Base-by-base conservation (phyloP, 2,113 vertebrate genomes). In the Myrmecophaga tridactyla region DNA sequence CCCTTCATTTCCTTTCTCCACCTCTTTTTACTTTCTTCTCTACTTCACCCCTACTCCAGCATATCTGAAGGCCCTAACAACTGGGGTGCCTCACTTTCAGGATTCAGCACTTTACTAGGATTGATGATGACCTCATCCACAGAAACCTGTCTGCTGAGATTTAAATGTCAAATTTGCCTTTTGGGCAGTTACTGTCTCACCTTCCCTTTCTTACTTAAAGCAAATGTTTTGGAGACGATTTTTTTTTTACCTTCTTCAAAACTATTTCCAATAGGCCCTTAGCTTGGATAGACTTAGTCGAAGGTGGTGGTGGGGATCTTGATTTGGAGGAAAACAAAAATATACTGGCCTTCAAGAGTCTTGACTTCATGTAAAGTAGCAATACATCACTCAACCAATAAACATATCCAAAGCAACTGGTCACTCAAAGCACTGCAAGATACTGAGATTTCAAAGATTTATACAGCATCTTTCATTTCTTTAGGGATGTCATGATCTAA, bases 381-480 rank as follows among this genome's bases (percentile, higher is more conserved):
- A 94, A 72, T 67, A 80, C 1, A 29, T 51, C 41, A 43, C 70
- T 72, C 4, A 84, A 87, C 67, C 85, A 80, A 87, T 92, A 92
- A 80, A n/a, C 1, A 72, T 41, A 83, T 53, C 36, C 21, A 20
- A 93, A 88, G 53, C 76, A 93, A 51, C 31, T 76, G 86, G 82
- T 17, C 62, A 39, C 27, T 72, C 83, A 82, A 76, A 84, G 31
- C 48, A n/a, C 41, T 46, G 17, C 9, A 63, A 88, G 75, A 27
- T 86, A 70, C 81, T 89, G 78, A 92, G 29, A 6, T 90, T 89
- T 94, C 51, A 63, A 41, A 94, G 83, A 75, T n/a, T 73, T 63
- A 86, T 15, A 43, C 8, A 88, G 17, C 1, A 6, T 18, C 18
- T 18, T n/a, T 41, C n/a, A 15, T 67, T 72, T 92, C 73, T 29